Evolutionary conservation across 2,888 invertebrate genomes (phyloP).

Genomic region (Falcaria lacertinaria): DNA sequence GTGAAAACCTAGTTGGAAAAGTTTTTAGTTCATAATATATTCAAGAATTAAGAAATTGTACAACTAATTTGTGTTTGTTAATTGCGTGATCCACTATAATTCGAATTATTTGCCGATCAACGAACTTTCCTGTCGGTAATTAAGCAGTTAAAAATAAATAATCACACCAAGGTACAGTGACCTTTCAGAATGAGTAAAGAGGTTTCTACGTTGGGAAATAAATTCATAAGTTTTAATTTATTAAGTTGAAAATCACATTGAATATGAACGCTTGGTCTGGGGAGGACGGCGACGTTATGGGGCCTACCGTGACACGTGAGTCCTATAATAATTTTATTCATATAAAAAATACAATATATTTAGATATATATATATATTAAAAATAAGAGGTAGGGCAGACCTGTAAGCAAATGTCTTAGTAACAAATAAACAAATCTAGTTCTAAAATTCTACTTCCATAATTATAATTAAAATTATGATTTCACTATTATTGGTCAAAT

Average conservation of each 20-base stretch:
- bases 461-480: too few species aligned
- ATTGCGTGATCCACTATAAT: neutral
- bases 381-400: too few species aligned
- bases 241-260: neutral
- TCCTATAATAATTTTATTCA: too few species aligned
- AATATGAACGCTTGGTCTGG: conserved; percentile 64
- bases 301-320: conserved; percentile 63
- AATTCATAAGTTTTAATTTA: neutral
- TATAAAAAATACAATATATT: too few species aligned
- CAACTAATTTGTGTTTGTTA: neutral
- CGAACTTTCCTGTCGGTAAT: conserved; percentile 6
- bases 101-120: neutral
- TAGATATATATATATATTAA: too few species aligned
- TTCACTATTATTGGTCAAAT: too few species aligned
- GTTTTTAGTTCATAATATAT: too few species aligned
- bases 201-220: neutral
- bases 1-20: too few species aligned
- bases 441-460: too few species aligned
- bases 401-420: too few species aligned
- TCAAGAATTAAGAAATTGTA: too few species aligned
- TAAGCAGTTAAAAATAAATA: conserved; percentile 1
- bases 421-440: too few species aligned
- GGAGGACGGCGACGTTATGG: conserved; percentile 56
- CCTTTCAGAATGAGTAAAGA: neutral
- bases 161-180: conserved; percentile 23